Evolutionary conservation across 2,797 vertebrate species (phyloP), one percentile per base, ranked within the genome.

Genomic region (Thamnophis elegans): DNA sequence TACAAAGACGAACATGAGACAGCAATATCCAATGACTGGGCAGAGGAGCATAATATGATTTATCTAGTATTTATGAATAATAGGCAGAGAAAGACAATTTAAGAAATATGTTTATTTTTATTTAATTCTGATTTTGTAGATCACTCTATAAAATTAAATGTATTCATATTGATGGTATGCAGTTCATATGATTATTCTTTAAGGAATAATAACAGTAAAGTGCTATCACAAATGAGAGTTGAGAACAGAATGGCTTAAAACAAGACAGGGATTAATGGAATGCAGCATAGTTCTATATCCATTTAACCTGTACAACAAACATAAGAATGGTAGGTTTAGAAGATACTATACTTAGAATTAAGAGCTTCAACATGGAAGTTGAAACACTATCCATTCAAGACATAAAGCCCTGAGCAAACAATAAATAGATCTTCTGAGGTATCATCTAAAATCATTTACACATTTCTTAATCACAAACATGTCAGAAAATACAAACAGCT

Each of bases 381-480:
- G 68, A 73, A 73, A 73, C 32, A 36, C 32, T 78, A 78, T 42
- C 8, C 3, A 18, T 78, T 78, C 16, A 36, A 36, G 68, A 78
- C 68, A 78, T 20, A 20, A 16, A 78, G 32, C 7, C 68, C 32
- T 36, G 42, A 26, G 13, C 22, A 5, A 53, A 55, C 28, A 65
- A n/a, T 87, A 13, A 42, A 0, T 54, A n/a, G 7, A 58, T 51
- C 1, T 68, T 89, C 28, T 86, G 26, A 54, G 0, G 1, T 10
- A 78, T 73, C 85, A 78, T 32, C 88, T 62, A 10, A 90, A 78
- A 56, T 92, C 20, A n/a, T 92, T n/a, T 62, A 16, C 89, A 87
- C 22, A 91, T 92, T 78, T n/a, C 18, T 1, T 82, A 91, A 87
- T 92, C 25, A 59, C 42, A 91, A 91, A 87, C 58, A 73, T 92